Evolutionary conservation across 2,888 invertebrate species (phyloP), one percentile per base, ranked within the genome.

Genomic region (Epistrophe grossulariae): DNA sequence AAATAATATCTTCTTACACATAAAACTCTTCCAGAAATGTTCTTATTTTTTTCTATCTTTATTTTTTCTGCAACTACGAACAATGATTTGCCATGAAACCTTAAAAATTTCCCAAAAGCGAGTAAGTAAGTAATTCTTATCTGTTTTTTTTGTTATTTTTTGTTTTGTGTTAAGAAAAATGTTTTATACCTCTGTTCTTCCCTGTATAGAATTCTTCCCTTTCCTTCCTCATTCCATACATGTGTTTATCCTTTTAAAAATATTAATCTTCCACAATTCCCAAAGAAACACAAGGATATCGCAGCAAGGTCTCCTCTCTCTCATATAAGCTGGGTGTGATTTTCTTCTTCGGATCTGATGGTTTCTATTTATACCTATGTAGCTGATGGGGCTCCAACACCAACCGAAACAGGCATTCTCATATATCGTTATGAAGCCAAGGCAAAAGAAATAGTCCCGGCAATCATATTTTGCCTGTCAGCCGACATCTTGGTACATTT

Each of bases 401-500:
- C 68, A 64, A 24, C 57, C 74, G 45, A 71, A 48, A 66, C 73
- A 45, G 48, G 50, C 50, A 70, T 35, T 19, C 60, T 40, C 8
- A 24, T 55, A 24, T 24, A 52, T 10, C 0, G 9, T 2, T 11
- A 24, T 52, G 24, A 35, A 40, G 24, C 19, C 24, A 62, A 38
- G 4, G 19, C 38, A n/a, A 35, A 38, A 74, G 50, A 52, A n/a
- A 74, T 55, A 70, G 55, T 50, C 55, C 50, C n/a, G 70, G 52
- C 83, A 79, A 79, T 87, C 83, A 87, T 87, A 87, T 87, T 83
- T 87, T 76, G 83, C 71, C 83, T 87, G 87, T 87, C 87, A 87
- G 82, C 83, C 83, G 76, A 87, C 87, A 87, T 87, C 87, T 87
- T 87, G 83, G 83, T 87, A 87, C 79, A 87, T 87, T 87, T 87